A percentile compares a stretch with the other conserved stretches of the same genome.
Evolutionary conservation across 2,113 vertebrate species (phyloP).

Genomic region (Uria lomvia): DNA sequence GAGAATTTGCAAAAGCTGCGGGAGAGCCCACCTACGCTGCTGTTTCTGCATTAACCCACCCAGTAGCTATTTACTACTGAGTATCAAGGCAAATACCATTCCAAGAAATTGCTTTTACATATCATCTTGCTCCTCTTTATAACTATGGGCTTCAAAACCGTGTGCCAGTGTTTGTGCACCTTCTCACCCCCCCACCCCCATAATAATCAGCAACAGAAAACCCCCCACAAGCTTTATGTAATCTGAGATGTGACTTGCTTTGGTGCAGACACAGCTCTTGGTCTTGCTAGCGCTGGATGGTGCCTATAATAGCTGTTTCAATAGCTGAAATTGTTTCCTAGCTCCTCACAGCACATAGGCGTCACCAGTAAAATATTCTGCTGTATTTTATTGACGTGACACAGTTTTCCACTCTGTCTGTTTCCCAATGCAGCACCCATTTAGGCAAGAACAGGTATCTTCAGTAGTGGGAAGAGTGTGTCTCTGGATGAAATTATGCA

Average conservation of each 20-base stretch:
- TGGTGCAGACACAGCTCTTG: background rate
- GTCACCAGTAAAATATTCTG: background rate
- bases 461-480: background rate
- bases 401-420: background rate
- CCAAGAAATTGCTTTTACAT: background rate
- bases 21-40: background rate
- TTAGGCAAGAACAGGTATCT: background rate
- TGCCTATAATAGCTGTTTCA: background rate
- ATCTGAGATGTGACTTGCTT: background rate
- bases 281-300: background rate
- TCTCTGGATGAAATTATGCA: background rate
- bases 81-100: background rate
- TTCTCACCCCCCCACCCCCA: too few species aligned
- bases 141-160: background rate
- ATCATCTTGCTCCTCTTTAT: background rate
- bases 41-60: background rate
- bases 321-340: background rate
- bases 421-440: background rate
- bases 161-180: background rate
- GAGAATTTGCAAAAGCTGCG: background rate
- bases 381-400: background rate
- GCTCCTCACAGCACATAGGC: background rate
- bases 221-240: background rate
- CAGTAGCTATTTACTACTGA: background rate
- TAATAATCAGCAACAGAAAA: background rate